These are phyloP conservation scores for Tyrophagus putrescentiae DNA, from an alignment of 1,140 invertebrate genomes.

Conservation along the genomic window DNA sequence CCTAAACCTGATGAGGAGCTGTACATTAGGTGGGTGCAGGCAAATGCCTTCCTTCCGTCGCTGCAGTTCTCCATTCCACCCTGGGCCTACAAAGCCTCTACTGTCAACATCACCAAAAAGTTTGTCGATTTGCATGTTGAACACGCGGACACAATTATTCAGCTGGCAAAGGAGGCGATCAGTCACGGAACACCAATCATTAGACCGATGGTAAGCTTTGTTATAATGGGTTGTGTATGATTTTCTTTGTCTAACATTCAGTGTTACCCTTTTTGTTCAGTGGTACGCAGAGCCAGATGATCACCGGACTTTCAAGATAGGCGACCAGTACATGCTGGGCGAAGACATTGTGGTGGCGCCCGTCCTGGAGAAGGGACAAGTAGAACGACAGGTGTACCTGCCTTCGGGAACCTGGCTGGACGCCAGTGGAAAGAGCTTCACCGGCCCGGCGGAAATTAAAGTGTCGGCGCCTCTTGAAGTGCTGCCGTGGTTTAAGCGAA, in stretches of 20 bases:
- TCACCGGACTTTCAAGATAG: constrained; percentile 53
- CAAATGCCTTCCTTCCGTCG: constrained; percentile 37
- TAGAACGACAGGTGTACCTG: constrained; percentile 57
- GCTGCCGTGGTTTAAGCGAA: no score
- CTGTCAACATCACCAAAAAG: constrained; percentile 31
- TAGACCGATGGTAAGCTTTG: no score
- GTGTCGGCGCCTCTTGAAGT: no score
- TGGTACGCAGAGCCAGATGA: constrained; percentile 81
- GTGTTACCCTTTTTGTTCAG: no score
- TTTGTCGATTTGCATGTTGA: background rate
- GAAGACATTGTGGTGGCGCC: constrained; percentile 81
- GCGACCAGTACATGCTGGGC: constrained; percentile 77
- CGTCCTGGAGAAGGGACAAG: constrained; percentile 50
- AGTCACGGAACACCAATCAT: constrained; percentile 59
- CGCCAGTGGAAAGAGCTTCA: constrained; percentile 46
- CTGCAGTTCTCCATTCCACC: constrained; percentile 75
- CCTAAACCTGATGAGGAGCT: constrained; percentile 49
- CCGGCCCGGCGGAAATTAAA: no score
- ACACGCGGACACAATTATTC: background rate
- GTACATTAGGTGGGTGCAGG: constrained; percentile 31
- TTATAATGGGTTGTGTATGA: no score
- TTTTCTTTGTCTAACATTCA: no score
- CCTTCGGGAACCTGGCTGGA: constrained; percentile 76
- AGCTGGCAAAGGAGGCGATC: background rate
- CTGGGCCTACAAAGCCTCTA: constrained; percentile 39